Base-by-base conservation (phyloP, 2,113 vertebrate genomes). In the Datnioides undecimradiatus region DNA sequence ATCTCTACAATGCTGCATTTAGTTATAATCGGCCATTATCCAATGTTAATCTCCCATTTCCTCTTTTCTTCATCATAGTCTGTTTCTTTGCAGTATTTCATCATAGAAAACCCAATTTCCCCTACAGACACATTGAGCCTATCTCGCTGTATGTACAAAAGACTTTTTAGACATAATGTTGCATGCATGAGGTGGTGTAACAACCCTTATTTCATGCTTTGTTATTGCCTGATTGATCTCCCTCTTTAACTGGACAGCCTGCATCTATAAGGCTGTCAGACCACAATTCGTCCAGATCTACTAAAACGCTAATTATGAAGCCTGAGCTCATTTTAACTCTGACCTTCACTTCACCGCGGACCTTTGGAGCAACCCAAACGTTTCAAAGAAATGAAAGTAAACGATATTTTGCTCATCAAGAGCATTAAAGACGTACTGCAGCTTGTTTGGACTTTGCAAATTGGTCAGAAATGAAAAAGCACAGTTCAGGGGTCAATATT, bases 261-360 rank as follows among this genome's bases (percentile, higher is more conserved):
- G 64, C 3, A 1, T 82, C n/a, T 70, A 59, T 63, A 21, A 48
- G 77, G 41, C 19, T 73, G 60, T 80, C 62, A 38, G 13, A 77
- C 36, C 52, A 36, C 21, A 59, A 63, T 72, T 73, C 29, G 60
- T 63, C 62, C 33, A 45, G 34, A 75, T 72, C 14, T 36, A 8
- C 57, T 59, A 4, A 68, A 76, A 55, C n/a, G 55, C 60, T 48
- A 27, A 87, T 83, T 58, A 75, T 17, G 49, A 80, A 21, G 52
- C 25, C 4, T 49, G 21, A 3, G 51, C 51, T 73, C 25, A 31
- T 48, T 71, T 52, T 72, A 60, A 33, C 27, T 16, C 36, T 67
- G 72, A 69, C 82, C 82, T 59, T 54, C 23, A 49, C 29, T 21
- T 33, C 23, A 48, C 13, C 25, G 49, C 36, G 33, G 58, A 78